These are phyloP conservation scores for Corydoras maculifer DNA, from an alignment of 2,113 vertebrate species.

Conservation along the genomic window DNA sequence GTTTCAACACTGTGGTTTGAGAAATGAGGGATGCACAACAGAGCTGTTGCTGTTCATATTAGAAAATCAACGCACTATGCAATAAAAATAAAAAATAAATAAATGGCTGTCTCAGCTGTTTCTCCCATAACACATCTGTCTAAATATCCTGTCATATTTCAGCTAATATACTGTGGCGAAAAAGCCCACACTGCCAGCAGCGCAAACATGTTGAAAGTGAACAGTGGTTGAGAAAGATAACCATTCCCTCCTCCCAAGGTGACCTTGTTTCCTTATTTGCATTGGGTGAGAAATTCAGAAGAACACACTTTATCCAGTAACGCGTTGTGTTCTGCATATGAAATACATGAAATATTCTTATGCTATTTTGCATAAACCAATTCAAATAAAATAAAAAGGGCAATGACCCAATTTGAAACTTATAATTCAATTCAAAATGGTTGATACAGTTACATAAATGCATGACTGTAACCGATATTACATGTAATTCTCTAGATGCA, in stretches of 20 bases:
- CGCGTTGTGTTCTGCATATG: conserved; percentile 28
- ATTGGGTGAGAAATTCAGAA: conserved; percentile 55
- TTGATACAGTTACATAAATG: no score
- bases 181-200: conserved; percentile 26
- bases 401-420: conserved; percentile 52
- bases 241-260: conserved; percentile 54
- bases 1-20: conserved; percentile 1
- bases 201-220: conserved; percentile 41
- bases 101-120: conserved; percentile 32
- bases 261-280: conserved; percentile 57
- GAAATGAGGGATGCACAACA: not conserved
- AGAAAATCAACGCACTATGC: not conserved
- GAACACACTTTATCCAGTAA: conserved; percentile 55
- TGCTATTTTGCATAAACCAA: conserved; percentile 41
- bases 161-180: conserved; percentile 11
- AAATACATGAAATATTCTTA: conserved; percentile 59
- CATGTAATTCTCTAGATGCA: no score
- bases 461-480: no score
- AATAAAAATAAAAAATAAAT: conserved; percentile 38
- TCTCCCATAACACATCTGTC: conserved; percentile 35
- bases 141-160: conserved; percentile 23
- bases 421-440: no score
- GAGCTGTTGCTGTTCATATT: conserved; percentile 1
- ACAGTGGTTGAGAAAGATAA: conserved; percentile 32
- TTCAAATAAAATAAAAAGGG: conserved; percentile 33